These are phyloP conservation scores for Drosophila seclusa DNA, from an alignment of 2,888 invertebrate species.

Conservation along the genomic window DNA sequence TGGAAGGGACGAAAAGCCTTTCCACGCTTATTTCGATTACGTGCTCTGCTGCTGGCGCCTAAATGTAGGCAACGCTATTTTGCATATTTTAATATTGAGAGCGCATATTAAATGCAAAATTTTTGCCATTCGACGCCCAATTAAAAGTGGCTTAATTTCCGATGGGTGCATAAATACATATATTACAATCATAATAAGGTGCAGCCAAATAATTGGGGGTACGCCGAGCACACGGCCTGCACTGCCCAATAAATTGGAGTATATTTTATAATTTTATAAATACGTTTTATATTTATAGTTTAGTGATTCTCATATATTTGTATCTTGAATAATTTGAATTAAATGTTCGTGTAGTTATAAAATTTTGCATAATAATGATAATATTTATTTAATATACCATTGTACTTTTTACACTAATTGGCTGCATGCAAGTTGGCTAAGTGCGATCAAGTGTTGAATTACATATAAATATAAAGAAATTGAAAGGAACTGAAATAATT, in stretches of 20 bases:
- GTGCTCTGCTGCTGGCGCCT: constrained; percentile 45
- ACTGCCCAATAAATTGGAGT: not conserved
- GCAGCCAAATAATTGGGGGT: not conserved
- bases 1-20: constrained; percentile 43
- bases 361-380: not conserved
- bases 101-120: constrained; percentile 62
- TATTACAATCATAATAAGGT: constrained; percentile 45
- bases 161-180: constrained; percentile 52
- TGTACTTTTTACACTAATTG: not conserved
- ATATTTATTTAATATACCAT: too few relatives aligned
- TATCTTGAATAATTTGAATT: not conserved
- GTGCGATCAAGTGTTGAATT: not conserved
- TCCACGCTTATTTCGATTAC: constrained; percentile 57
- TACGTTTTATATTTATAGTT: not conserved
- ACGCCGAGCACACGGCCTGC: not conserved
- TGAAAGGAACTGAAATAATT: not conserved
- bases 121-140: constrained; percentile 53
- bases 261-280: not conserved
- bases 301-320: not conserved
- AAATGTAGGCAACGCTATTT: constrained; percentile 57
- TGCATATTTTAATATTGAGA: constrained; percentile 69
- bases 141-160: constrained; percentile 73
- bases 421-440: not conserved
- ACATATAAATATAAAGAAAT: not conserved
- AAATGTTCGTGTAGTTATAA: not conserved